Percentiles rank a stretch among this genome's conserved stretches.
Evolutionary conservation across 1,140 invertebrate species (phyloP).

Genomic region (Ips nitidus): DNA sequence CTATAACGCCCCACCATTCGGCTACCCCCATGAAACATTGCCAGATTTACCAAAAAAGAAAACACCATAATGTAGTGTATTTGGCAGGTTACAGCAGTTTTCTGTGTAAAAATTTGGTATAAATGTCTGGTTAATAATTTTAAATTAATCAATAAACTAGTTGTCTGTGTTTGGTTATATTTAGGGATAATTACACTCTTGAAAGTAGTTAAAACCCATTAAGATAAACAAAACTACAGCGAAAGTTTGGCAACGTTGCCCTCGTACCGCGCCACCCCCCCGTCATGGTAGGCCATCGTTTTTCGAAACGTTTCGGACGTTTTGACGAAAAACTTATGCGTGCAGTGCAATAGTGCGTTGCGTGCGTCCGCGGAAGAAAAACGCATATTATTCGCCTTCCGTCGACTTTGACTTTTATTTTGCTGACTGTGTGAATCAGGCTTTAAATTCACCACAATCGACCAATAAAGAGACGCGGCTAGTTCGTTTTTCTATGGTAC

Average conservation of each 20-base stretch:
- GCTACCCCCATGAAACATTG: slow-evolving; percentile 10
- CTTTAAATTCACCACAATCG: slow-evolving; percentile 6
- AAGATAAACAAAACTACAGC: too few species aligned
- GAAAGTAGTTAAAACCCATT: too few species aligned
- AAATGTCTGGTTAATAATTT: too few species aligned
- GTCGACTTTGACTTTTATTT: slow-evolving; percentile 27
- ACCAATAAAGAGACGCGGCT: background rate
- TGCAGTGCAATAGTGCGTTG: slow-evolving; percentile 32
- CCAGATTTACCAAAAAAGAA: too few species aligned
- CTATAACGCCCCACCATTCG: slow-evolving; percentile 38
- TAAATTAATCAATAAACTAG: too few species aligned
- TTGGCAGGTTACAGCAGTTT: too few species aligned
- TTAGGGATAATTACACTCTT: too few species aligned
- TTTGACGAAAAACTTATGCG: slow-evolving; percentile 47
- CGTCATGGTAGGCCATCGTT: slow-evolving; percentile 42
- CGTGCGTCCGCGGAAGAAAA: slow-evolving; percentile 27
- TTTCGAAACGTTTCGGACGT: slow-evolving; percentile 53
- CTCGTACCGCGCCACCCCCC: slow-evolving; percentile 33
- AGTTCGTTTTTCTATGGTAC: background rate
- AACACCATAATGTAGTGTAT: too few species aligned
- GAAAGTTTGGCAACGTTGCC: background rate
- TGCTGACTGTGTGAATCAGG: slow-evolving; percentile 16
- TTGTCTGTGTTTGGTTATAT: too few species aligned
- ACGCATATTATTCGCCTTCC: slow-evolving; percentile 29
- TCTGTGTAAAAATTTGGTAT: too few species aligned